A percentile compares a stretch with the other conserved stretches of the same genome.
These are phyloP conservation scores for Columbina picui DNA, from an alignment of 2,113 vertebrate species.

Conservation along the genomic window DNA sequence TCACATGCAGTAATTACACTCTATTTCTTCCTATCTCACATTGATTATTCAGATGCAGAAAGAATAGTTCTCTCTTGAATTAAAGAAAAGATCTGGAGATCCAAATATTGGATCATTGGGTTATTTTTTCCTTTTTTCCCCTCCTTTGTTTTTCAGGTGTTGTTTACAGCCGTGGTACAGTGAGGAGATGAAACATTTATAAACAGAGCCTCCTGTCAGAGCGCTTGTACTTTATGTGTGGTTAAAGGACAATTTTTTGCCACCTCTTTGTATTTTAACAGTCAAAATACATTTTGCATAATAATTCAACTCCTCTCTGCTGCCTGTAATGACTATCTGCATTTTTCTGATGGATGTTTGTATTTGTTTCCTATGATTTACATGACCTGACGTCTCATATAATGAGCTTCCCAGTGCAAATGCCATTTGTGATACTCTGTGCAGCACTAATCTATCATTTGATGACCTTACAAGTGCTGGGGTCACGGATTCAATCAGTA, in stretches of 20 bases:
- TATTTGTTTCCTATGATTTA: constrained; percentile 81
- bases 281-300: constrained; percentile 73
- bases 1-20: constrained; percentile 40
- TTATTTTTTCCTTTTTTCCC: rapidly evolving
- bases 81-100: not conserved
- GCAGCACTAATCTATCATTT: constrained; percentile 71
- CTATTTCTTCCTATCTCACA: constrained; percentile 39
- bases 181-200: constrained; percentile 13
- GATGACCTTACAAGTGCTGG: constrained; percentile 68
- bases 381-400: constrained; percentile 74
- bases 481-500: constrained; percentile 75
- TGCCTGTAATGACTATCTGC: constrained; percentile 71
- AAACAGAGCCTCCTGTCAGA: not conserved
- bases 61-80: not conserved
- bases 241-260: constrained; percentile 70
- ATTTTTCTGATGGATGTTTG: constrained; percentile 67
- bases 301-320: constrained; percentile 66
- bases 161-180: not conserved
- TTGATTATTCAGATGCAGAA: constrained; percentile 48
- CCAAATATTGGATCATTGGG: not conserved
- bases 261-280: constrained; percentile 74
- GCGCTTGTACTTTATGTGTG: constrained; percentile 40
- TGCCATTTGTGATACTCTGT: constrained; percentile 62
- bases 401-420: constrained; percentile 74
- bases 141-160: not conserved